A percentile compares a stretch with the other conserved stretches of the same genome.
These are phyloP conservation scores for Leptinotarsa lineolata DNA, from an alignment of 1,140 invertebrate species.

Conservation along the genomic window DNA sequence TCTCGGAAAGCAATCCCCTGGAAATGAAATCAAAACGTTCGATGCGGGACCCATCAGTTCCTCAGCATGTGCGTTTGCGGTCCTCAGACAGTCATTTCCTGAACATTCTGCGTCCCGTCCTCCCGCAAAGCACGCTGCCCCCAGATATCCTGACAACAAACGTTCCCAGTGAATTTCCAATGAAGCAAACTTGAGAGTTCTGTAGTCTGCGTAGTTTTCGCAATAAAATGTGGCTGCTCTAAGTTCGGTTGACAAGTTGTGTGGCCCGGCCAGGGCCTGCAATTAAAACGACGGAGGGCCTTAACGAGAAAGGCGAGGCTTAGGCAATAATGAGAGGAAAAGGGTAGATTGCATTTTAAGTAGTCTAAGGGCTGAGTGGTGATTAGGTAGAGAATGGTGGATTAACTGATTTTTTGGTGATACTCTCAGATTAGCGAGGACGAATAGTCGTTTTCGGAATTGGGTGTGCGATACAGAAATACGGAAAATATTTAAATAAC, in stretches of 20 bases:
- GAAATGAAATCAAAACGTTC: too few species aligned
- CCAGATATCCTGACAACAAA: not conserved
- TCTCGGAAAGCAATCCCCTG: too few species aligned
- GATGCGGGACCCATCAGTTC: too few species aligned
- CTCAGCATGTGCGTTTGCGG: too few species aligned
- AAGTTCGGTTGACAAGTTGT: constrained; percentile 7
- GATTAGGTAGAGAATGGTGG: not conserved
- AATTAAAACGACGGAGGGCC: constrained; percentile 10
- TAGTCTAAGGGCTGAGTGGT: constrained; percentile 9
- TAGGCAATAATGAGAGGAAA: constrained; percentile 16
- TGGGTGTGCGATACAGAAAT: too few species aligned
- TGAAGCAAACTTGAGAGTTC: constrained; percentile 5
- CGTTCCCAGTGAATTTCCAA: not conserved
- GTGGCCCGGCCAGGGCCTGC: not conserved
- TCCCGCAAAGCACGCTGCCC: not conserved
- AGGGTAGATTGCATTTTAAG: constrained; percentile 22
- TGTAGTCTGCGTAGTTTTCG: not conserved
- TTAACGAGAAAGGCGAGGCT: constrained; percentile 14
- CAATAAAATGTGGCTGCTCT: constrained; percentile 8
- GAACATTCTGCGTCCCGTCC: too few species aligned
- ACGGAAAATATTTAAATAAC: too few species aligned
- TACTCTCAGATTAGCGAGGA: not conserved
- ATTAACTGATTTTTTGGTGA: not conserved
- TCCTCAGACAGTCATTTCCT: too few species aligned
- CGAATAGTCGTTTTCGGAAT: too few species aligned